These are phyloP conservation scores for Lepidurus packardi DNA, from an alignment of 1,140 invertebrate species.

Conservation along the genomic window DNA sequence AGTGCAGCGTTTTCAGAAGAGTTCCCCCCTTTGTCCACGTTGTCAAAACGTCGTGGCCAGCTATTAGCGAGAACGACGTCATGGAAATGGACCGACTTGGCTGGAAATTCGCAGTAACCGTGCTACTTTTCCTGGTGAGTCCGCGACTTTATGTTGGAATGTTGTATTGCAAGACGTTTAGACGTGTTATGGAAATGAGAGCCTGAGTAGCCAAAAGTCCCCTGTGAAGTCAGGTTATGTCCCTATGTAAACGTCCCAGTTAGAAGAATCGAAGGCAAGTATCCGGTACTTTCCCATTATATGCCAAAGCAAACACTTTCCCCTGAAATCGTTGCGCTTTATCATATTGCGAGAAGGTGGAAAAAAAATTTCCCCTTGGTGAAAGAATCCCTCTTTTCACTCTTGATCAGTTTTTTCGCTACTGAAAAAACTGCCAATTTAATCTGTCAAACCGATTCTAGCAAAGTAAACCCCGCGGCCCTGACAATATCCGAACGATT, in stretches of 20 bases:
- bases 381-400: no score
- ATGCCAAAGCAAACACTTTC: no score
- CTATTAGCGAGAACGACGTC: neutral
- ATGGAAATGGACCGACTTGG: neutral
- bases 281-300: no score
- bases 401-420: neutral
- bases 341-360: neutral
- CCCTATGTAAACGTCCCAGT: no score
- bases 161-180: neutral
- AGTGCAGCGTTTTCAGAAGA: neutral
- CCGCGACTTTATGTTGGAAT: neutral
- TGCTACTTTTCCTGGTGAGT: conserved; percentile 9
- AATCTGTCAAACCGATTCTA: neutral
- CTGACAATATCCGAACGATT: neutral
- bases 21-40: neutral
- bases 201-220: neutral
- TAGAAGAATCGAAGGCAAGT: no score
- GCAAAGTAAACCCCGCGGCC: neutral
- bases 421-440: neutral
- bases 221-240: no score
- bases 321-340: no score
- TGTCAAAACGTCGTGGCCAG: neutral
- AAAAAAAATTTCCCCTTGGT: neutral
- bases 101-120: neutral
- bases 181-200: no score